Base-by-base conservation (phyloP, 1,140 invertebrate species). In the Tetranychus cinnabarinus region DNA sequence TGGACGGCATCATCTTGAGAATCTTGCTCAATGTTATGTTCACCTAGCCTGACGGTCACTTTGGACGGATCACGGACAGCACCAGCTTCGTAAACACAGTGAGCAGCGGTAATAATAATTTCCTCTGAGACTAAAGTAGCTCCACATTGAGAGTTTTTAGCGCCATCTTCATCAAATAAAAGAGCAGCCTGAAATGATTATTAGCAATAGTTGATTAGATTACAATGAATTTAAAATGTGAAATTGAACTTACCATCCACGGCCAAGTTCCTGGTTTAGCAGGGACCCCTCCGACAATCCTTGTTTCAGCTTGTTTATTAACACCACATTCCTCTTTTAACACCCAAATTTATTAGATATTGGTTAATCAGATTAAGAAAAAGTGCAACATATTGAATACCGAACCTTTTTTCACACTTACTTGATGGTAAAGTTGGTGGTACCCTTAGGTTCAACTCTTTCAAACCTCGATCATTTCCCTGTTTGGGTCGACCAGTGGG, bases 21-120 rank as follows among this genome's bases (percentile, higher is more conserved):
- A 34, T 58, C 61, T 31, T 58, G 31, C 13, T 66, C 59, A 34
- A 73, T 66, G 54, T 70, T 58, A 62, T 71, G 70, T 56, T 71
- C 70, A 1, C 69, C 70, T 3, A 73, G 62, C 2, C 71, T 62
- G 5, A 72, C 67, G 8, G 35, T 45, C n/a, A 68, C 55, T 39
- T 48, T 45, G 5, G 52, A 36, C 8, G 39, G 39, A 57, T 39
- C 46, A 10, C 33, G 15, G 7, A 61, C 47, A 52, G 5, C 7
- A 33, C 31, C n/a, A n/a, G 62, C 58, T 31, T 55, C 57, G 0
- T 63, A 86, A 42, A 95, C 91, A 72, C 91, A 97, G 72, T 96
- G 92, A 1, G 90, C 90, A 52, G 91, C 90, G 37, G 88, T 95
- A 35, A 96, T 85, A 1, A 97, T 88, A 74, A 93, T 88, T 62